Percentiles rank a stretch among this genome's conserved stretches.
Evolutionary conservation across 92 coral and sea anemone genomes (phyloP).

Genomic region (Phenganax subtilis): DNA sequence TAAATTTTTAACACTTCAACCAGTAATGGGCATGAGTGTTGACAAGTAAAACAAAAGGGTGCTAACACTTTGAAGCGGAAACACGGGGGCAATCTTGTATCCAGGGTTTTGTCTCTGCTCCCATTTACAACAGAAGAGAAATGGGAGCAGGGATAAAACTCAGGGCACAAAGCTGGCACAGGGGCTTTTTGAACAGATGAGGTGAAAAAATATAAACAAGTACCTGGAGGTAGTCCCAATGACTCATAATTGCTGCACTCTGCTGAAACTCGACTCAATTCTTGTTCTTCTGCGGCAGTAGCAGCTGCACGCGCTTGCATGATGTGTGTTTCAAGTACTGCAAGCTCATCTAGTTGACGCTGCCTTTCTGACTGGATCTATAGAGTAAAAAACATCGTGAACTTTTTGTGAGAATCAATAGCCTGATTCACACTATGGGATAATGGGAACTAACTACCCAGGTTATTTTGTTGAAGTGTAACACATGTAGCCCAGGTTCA

Average conservation of each 20-base stretch:
- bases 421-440: not conserved
- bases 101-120: too few relatives aligned
- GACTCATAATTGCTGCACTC: conserved; percentile 77
- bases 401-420: not conserved
- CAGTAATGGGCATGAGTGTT: too few relatives aligned
- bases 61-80: too few relatives aligned
- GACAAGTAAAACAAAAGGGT: too few relatives aligned
- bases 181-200: not conserved
- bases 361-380: conserved; percentile 86
- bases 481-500: too few relatives aligned
- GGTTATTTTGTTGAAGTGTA: too few relatives aligned
- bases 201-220: not conserved
- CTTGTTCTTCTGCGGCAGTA: conserved; percentile 93
- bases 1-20: too few relatives aligned
- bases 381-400: not conserved
- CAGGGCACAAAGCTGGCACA: not conserved
- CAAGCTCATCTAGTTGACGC: conserved; percentile 74
- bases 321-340: conserved; percentile 92
- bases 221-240: conserved; percentile 96
- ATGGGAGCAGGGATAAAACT: not conserved
- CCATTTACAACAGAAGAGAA: not conserved
- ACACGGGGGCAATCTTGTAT: too few relatives aligned
- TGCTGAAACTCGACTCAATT: conserved; percentile 66
- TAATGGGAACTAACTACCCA: not conserved
- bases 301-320: conserved; percentile 99